phyloP scores from a whole-genome alignment of 2,797 vertebrate species.

The Manis javanica region DNA sequence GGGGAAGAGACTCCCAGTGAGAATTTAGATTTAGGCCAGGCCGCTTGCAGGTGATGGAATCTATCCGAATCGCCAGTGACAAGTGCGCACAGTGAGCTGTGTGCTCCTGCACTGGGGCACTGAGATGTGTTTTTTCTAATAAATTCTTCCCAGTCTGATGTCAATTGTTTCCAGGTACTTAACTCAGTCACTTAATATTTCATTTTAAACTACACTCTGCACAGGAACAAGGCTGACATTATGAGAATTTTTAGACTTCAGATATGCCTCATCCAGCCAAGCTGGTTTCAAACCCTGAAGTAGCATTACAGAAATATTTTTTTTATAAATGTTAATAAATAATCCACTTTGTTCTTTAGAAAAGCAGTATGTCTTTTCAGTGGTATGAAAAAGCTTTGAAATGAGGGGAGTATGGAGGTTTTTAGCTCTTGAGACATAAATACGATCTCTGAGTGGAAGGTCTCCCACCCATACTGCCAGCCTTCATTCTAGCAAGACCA shows the following conservation, averaged over 20 bases:
- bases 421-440: constrained; percentile 31
- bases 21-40: constrained; percentile 61
- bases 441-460: not conserved
- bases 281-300: constrained; percentile 59
- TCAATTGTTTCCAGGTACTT: constrained; percentile 61
- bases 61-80: not conserved
- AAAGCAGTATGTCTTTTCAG: constrained; percentile 60
- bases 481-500: not conserved
- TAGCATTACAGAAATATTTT: constrained; percentile 56
- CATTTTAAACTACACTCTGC: constrained; percentile 52
- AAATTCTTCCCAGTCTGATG: constrained; percentile 51
- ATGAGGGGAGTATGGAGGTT: not conserved
- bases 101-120: not conserved
- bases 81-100: not conserved
- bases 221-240: constrained; percentile 56
- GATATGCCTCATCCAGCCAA: not conserved
- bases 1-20: constrained; percentile 10
- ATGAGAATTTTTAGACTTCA: constrained; percentile 52
- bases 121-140: constrained; percentile 63
- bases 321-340: constrained; percentile 56
- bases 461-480: not conserved
- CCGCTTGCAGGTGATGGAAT: not conserved
- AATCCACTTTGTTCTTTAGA: constrained; percentile 44
- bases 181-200: constrained; percentile 60
- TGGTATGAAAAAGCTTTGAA: not conserved